Evolutionary conservation across 2,113 vertebrate genomes (phyloP).

Genomic region (Montifringilla adamsi): DNA sequence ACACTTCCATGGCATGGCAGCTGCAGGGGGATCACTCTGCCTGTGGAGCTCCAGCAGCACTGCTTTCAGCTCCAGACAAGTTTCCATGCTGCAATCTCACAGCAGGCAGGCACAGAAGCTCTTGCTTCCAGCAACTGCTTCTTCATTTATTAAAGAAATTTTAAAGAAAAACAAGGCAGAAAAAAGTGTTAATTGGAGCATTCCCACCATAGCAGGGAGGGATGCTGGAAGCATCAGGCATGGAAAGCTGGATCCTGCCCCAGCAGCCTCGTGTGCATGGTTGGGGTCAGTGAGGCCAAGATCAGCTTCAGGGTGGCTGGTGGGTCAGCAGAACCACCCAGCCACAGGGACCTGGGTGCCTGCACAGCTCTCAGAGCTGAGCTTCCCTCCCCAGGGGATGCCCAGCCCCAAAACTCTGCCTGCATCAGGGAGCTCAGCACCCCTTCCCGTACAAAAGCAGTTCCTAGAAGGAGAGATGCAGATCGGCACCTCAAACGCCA

Average conservation of each 20-base stretch:
- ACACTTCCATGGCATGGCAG: constrained; percentile 3
- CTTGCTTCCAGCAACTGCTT: not conserved
- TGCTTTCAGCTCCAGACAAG: not conserved
- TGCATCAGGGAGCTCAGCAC: not conserved
- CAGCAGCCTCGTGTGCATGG: rapidly evolving
- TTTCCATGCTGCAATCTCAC: not conserved
- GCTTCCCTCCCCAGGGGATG: not conserved
- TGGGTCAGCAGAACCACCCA: not conserved
- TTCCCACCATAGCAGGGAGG: not conserved
- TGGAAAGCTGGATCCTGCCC: not conserved
- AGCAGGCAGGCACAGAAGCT: not conserved
- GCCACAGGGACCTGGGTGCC: not conserved
- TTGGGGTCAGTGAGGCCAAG: not conserved
- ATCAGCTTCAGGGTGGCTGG: not conserved
- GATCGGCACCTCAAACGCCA: not conserved
- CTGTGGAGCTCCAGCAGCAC: not conserved
- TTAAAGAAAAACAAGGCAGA: not conserved
- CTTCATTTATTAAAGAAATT: not conserved
- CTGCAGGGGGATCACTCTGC: not conserved
- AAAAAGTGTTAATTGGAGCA: not conserved
- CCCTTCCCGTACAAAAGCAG: not conserved
- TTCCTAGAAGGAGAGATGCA: constrained; percentile 25
- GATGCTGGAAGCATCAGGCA: not conserved
- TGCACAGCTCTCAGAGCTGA: not conserved
- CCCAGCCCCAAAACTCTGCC: not conserved